Base-by-base conservation (phyloP, 2,797 vertebrate genomes). In the Gallinago nigripennis region DNA sequence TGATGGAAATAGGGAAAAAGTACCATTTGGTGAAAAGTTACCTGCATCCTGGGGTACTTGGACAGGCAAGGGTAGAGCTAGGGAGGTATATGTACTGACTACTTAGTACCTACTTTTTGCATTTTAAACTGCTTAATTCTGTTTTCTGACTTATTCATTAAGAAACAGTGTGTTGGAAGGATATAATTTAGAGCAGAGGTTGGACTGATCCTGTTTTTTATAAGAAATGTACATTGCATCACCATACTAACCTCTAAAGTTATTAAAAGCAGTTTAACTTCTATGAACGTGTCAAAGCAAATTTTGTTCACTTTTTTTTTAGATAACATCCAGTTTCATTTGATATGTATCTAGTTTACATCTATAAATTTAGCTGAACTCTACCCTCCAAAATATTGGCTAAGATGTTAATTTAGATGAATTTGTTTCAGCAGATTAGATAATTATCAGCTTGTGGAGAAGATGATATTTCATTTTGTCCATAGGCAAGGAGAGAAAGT, bases 341-440 rank as follows among this genome's bases (percentile, higher is more conserved):
- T 91, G 87, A 78, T 94, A 86, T 81, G 48, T 61, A 94, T 94
- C 85, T 71, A 56, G 72, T 83, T 66, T 70, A 61, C 28, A 35
- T 50, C 50, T 90, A 46, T 79, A 82, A 66, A 91, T 51, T 66
- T 58, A 86, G n/a, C 24, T 84, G 48, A 68, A 41, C 61, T 80
- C 37, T 7, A 3, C 70, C 50, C 53, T 85, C 28, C n/a, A 64
- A 77, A 92, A 48, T 3, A 31, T 65, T 89, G 77, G 10, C 33
- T 41, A 75, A 84, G 85, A 91, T 95, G 94, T 96, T 90, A 91
- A 94, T 94, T 95, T 92, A 96, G 88, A 95, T 94, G 16, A 78
- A 71, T 88, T 88, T 53, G 5, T 70, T 88, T 93, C 68, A 57
- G 71, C 19, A 77, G 13, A 73, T 66, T 53, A 73, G 24, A 39